A percentile compares a stretch with the other conserved stretches of the same genome.
phyloP scores from a whole-genome alignment of 1,140 invertebrate genomes.

The Orius laevigatus region DNA sequence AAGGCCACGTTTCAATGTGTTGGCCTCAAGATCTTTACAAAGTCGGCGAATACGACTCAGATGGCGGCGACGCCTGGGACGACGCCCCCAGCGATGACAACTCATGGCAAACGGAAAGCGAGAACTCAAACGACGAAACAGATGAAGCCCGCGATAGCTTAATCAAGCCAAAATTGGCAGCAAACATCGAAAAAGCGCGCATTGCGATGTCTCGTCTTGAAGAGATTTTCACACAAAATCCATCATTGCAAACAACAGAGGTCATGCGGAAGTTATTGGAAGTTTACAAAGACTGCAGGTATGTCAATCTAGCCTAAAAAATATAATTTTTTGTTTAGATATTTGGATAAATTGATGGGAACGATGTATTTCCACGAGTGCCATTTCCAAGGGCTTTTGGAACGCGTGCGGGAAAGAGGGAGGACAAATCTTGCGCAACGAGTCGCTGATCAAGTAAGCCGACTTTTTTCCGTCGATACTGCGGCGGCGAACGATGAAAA shows the following conservation, averaged over 20 bases:
- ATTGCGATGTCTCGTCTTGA: constrained; percentile 55
- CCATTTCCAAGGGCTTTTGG: constrained; percentile 49
- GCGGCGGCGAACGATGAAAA: not conserved
- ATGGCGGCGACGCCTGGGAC: constrained; percentile 61
- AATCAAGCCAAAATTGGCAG: constrained; percentile 47
- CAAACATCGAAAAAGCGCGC: constrained; percentile 55
- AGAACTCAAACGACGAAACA: constrained; percentile 26
- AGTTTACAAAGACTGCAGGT: constrained; percentile 72
- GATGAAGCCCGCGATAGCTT: constrained; percentile 25
- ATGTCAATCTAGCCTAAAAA: constrained; percentile 13
- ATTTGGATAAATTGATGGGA: constrained; percentile 65
- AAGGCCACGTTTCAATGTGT: constrained; percentile 65
- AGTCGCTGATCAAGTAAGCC: constrained; percentile 39
- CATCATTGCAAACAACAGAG: constrained; percentile 49
- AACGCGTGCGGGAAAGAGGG: constrained; percentile 35
- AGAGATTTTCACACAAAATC: constrained; percentile 57
- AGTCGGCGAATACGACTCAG: constrained; percentile 59
- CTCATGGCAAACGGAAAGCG: constrained; percentile 73
- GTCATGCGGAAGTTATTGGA: constrained; percentile 61
- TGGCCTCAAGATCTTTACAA: constrained; percentile 77
- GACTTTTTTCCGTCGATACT: constrained; percentile 28
- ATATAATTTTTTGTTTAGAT: constrained; percentile 28
- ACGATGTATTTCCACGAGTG: constrained; percentile 72
- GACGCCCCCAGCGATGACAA: constrained; percentile 28
- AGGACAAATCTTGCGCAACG: constrained; percentile 34